A percentile compares a stretch with the other conserved stretches of the same genome.
Evolutionary conservation across 1,140 invertebrate species (phyloP).

Genomic region (Lasaia peninsularis): DNA sequence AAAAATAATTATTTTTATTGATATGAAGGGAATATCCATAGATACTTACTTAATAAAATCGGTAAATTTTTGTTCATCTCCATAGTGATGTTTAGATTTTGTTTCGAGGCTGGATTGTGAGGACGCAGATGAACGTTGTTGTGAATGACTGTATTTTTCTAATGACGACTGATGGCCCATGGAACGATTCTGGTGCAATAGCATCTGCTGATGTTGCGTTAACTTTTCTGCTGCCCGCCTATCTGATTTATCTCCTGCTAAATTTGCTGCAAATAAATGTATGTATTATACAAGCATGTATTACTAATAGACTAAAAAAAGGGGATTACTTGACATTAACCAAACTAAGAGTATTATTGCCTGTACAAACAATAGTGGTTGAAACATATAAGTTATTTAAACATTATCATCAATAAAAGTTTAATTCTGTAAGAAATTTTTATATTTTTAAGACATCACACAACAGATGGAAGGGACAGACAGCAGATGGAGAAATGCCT

Average conservation of each 20-base stretch:
- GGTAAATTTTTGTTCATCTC: slow-evolving; percentile 71
- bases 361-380: too few relatives aligned
- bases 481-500: too few relatives aligned
- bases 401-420: too few relatives aligned
- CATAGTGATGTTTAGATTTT: slow-evolving; percentile 68
- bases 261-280: slow-evolving; percentile 45
- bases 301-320: too few relatives aligned
- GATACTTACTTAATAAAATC: slow-evolving; percentile 66
- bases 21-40: too few relatives aligned
- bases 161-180: slow-evolving; percentile 45
- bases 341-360: too few relatives aligned
- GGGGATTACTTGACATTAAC: too few relatives aligned
- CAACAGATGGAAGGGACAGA: too few relatives aligned
- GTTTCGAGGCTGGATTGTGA: slow-evolving; percentile 45
- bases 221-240: slow-evolving; percentile 59
- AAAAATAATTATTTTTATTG: not conserved
- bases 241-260: slow-evolving; percentile 58
- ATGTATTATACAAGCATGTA: not conserved
- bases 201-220: slow-evolving; percentile 60
- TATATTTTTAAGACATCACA: too few relatives aligned
- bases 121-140: slow-evolving; percentile 36
- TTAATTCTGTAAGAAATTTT: too few relatives aligned
- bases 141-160: slow-evolving; percentile 53
- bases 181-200: slow-evolving; percentile 54
- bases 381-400: too few relatives aligned